Conservation (phyloP, 2,888 invertebrate species). For the Boloria selene region DNA sequence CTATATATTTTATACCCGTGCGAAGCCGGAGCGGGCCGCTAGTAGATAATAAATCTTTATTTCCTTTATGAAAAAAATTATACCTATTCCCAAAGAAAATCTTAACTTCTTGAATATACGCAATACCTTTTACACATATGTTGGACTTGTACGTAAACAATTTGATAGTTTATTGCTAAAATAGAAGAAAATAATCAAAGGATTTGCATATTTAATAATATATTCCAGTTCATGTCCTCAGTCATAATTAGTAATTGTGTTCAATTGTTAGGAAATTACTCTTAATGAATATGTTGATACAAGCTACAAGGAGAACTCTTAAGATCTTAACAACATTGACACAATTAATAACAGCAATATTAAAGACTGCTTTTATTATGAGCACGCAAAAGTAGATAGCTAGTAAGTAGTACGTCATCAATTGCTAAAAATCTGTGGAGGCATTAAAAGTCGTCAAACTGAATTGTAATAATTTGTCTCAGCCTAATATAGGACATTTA, state of each 20-base stretch:
- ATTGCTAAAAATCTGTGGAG: constrained; percentile 22
- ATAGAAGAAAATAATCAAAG: not conserved
- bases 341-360: constrained; percentile 32
- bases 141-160: no score
- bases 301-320: constrained; percentile 25
- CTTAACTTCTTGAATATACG: no score
- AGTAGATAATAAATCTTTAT: no score
- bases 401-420: constrained; percentile 20
- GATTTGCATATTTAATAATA: not conserved
- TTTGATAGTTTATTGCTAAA: no score
- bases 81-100: no score
- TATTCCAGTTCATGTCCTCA: constrained; percentile 9
- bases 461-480: constrained; percentile 21
- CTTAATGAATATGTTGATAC: constrained; percentile 28
- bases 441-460: constrained; percentile 25
- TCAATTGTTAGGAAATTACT: constrained; percentile 31
- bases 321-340: constrained; percentile 24
- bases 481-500: not conserved
- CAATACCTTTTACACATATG: no score
- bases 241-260: constrained; percentile 30
- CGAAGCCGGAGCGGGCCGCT: no score
- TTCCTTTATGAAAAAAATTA: no score
- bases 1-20: no score
- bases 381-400: constrained; percentile 26
- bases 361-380: constrained; percentile 24